These are phyloP conservation scores for Manis crassicaudata DNA, from an alignment of 2,797 vertebrate species.

Conservation along the genomic window DNA sequence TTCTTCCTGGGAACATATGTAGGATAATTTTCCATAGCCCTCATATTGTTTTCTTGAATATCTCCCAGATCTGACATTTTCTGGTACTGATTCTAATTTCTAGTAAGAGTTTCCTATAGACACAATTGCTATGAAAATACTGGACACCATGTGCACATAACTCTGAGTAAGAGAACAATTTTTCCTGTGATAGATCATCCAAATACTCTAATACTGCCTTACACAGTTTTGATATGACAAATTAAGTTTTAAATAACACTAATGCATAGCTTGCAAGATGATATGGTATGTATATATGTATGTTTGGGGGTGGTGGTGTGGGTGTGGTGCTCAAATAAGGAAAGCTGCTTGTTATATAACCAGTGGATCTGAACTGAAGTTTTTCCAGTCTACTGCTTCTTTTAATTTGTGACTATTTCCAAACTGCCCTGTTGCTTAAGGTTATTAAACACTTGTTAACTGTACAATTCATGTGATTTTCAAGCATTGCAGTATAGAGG, in stretches of 20 bases:
- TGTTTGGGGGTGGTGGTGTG: neutral
- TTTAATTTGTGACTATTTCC: neutral
- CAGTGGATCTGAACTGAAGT: neutral
- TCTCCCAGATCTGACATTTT: conserved; percentile 10
- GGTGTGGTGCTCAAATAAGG: neutral
- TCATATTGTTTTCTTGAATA: conserved; percentile 10
- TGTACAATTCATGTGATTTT: neutral
- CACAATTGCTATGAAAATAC: neutral
- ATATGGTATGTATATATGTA: neutral
- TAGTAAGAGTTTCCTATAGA: neutral
- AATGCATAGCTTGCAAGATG: neutral
- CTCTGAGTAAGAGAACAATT: neutral
- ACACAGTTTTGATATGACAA: neutral
- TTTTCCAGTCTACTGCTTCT: neutral
- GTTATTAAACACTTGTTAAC: neutral
- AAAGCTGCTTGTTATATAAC: neutral
- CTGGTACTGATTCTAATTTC: neutral
- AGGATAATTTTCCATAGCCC: neutral
- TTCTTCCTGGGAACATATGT: neutral
- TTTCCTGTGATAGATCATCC: neutral
- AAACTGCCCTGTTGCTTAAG: neutral
- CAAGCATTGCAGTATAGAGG: neutral
- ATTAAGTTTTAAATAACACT: conserved; percentile 21
- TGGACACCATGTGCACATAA: neutral
- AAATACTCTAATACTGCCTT: neutral